Evolutionary conservation across 2,888 invertebrate genomes (phyloP).

Genomic region (Quadroppia sp.): DNA sequence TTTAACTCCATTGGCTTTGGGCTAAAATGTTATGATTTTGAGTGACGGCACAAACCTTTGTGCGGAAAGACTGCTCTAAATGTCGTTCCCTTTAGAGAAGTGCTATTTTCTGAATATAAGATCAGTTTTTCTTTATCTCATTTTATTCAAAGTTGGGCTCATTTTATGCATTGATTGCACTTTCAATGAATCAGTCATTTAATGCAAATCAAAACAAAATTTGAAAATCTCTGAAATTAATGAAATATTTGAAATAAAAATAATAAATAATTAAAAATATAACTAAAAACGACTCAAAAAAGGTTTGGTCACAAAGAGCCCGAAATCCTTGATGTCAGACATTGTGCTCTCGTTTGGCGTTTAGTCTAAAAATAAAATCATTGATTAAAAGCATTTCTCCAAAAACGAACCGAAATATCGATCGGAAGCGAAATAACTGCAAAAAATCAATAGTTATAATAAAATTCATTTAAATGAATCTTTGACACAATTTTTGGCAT

Average conservation of each 20-base stretch:
- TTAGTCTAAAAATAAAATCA: conserved; percentile 12
- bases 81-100: background rate
- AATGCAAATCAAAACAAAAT: background rate
- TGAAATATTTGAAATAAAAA: background rate
- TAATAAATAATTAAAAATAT: background rate
- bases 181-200: no score
- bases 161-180: no score
- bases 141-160: no score
- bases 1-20: background rate
- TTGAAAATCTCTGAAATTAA: background rate
- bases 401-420: background rate
- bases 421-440: background rate
- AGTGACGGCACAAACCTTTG: background rate
- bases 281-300: background rate
- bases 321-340: background rate
- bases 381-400: conserved; percentile 5
- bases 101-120: background rate
- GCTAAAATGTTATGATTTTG: background rate
- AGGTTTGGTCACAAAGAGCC: background rate
- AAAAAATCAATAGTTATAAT: conserved; percentile 18
- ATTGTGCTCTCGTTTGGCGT: background rate
- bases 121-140: no score
- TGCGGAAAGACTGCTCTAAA: background rate
- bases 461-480: background rate
- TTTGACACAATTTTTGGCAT: background rate